These are phyloP conservation scores for Melieria crassipennis DNA, from an alignment of 2,888 invertebrate species.

Conservation along the genomic window DNA sequence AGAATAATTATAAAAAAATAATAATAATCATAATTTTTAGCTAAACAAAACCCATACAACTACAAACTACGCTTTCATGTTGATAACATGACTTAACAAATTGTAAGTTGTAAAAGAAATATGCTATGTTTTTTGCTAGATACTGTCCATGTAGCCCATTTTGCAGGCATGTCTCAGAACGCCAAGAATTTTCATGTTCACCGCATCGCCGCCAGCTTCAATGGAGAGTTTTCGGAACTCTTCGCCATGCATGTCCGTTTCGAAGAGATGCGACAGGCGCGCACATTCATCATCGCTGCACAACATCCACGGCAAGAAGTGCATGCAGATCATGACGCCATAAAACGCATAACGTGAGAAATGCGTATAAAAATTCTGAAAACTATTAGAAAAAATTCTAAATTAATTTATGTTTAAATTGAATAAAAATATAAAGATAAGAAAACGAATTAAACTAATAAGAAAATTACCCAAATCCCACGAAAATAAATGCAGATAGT, in stretches of 20 bases:
- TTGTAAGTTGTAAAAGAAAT: too few relatives aligned
- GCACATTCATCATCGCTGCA: slow-evolving; percentile 55
- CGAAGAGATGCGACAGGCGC: slow-evolving; percentile 54
- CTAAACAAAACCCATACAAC: too few relatives aligned
- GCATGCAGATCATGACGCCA: slow-evolving; percentile 59
- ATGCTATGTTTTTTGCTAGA: background rate
- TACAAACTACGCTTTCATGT: too few relatives aligned
- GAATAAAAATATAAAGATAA: background rate
- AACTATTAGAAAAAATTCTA: slow-evolving; percentile 44
- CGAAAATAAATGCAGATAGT: too few relatives aligned
- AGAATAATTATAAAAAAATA: too few relatives aligned
- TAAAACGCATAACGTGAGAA: slow-evolving; percentile 62
- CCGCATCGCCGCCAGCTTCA: slow-evolving; percentile 57
- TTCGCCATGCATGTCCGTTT: slow-evolving; percentile 54
- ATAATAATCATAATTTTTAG: too few relatives aligned
- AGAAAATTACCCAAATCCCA: too few relatives aligned
- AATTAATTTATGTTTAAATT: background rate
- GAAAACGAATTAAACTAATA: background rate
- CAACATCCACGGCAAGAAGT: slow-evolving; percentile 61
- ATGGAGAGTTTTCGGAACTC: slow-evolving; percentile 55
- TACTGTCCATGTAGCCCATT: slow-evolving; percentile 58
- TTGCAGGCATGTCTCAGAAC: slow-evolving; percentile 58
- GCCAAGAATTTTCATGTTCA: slow-evolving; percentile 54
- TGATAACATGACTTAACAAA: too few relatives aligned
- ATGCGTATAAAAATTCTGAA: slow-evolving; percentile 55